phyloP scores from a whole-genome alignment of 1,140 invertebrate species.

The Drosophila ogumai region DNA sequence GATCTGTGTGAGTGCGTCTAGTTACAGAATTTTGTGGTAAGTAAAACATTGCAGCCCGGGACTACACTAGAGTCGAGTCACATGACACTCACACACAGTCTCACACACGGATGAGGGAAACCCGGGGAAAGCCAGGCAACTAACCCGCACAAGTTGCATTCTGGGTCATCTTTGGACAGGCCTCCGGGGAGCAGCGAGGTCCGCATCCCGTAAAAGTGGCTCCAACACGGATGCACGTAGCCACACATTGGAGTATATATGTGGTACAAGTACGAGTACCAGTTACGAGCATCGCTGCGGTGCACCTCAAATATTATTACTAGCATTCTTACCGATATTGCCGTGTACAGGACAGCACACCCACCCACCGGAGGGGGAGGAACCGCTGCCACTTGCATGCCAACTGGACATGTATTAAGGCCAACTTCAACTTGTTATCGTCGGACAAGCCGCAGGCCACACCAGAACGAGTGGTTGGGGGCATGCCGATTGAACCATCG shows the following conservation, averaged over 20 bases:
- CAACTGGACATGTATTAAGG: constrained; percentile 78
- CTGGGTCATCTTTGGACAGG: constrained; percentile 68
- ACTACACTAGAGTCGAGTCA: constrained; percentile 22
- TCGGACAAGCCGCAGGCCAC: constrained; percentile 19
- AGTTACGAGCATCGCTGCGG: constrained; percentile 51
- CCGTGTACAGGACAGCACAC: constrained; percentile 47
- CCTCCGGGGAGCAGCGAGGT: constrained; percentile 33
- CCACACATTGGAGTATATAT: neutral
- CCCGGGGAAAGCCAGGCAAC: constrained; percentile 47
- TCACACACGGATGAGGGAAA: neutral
- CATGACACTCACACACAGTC: constrained; percentile 38
- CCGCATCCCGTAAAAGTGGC: constrained; percentile 7
- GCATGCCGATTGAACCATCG: constrained; percentile 34
- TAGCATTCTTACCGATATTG: constrained; percentile 77
- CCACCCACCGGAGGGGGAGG: neutral
- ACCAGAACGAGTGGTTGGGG: constrained; percentile 13
- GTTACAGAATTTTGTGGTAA: constrained; percentile 81
- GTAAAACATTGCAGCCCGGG: constrained; percentile 71
- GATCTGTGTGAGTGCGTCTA: constrained; percentile 51
- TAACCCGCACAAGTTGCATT: constrained; percentile 77
- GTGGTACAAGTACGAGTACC: constrained; percentile 32
- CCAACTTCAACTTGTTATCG: constrained; percentile 61
- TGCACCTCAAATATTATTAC: constrained; percentile 80
- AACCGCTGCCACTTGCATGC: constrained; percentile 52
- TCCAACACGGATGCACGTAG: constrained; percentile 3